Conservation (phyloP, 2,797 vertebrate genomes). For the Dendrocincla fuliginosa region DNA sequence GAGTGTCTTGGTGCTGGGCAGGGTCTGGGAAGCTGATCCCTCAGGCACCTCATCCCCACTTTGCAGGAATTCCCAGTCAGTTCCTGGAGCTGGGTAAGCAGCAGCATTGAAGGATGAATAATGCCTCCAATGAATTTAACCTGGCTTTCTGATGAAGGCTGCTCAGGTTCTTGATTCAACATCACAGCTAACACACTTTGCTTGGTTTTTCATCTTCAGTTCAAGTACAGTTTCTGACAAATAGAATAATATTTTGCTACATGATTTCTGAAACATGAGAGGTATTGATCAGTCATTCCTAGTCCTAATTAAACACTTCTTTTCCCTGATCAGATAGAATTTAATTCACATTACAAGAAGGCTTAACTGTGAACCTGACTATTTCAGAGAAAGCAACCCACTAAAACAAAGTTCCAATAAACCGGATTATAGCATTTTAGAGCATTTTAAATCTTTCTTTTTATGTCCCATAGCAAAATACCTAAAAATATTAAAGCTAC, state of each 20-base stretch:
- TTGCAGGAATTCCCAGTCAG: background rate
- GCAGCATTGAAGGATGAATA: background rate
- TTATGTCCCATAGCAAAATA: background rate
- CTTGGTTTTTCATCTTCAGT: background rate
- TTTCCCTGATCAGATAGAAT: background rate
- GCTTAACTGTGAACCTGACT: background rate
- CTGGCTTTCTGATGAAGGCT: background rate
- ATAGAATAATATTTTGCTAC: background rate
- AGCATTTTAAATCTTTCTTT: conserved; percentile 31
- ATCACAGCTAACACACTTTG: background rate
- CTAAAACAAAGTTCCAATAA: conserved; percentile 15
- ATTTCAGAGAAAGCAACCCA: background rate
- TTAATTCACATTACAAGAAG: background rate
- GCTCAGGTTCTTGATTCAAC: background rate
- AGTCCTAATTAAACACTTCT: background rate
- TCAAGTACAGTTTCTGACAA: background rate
- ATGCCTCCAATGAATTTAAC: background rate
- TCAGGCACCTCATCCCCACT: too few relatives aligned
- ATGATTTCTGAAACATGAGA: background rate
- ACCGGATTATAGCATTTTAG: conserved; percentile 6
- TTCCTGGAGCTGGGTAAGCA: background rate
- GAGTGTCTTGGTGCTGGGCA: background rate
- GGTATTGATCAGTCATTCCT: background rate
- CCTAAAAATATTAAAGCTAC: conserved; percentile 33
- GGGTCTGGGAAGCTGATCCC: accelerated